Base-by-base conservation (phyloP, 2,113 vertebrate genomes). In the Psittacara wagleri region DNA sequence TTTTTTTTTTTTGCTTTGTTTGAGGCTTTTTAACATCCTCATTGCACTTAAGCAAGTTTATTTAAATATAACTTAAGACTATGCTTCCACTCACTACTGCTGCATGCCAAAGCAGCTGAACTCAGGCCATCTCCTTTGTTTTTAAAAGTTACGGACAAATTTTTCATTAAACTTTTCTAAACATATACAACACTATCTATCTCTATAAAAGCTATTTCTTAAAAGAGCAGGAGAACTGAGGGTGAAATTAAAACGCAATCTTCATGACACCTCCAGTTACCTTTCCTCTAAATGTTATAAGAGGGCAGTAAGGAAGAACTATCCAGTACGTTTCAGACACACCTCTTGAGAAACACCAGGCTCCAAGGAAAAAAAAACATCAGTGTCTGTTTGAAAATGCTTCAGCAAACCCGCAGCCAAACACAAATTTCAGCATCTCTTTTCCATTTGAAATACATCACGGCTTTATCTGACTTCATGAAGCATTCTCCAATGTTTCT, bases 391-490 rank as follows among this genome's bases (percentile, higher is more conserved):
- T 70, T 54, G 28, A 79, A 90, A 92, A 76, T 4, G 6, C 44
- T 85, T 80, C 35, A 87, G 78, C 52, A 85, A 94, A 84, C 27
- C 33, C 66, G 18, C 61, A 74, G 61, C 59, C 54, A 78, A 79
- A 72, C 17, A 76, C 19, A 37, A 79, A 85, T 33, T 44, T 64
- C n/a, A 87, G 24, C 9, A 57, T 52, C 46, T 44, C 51, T 87
- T 82, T 75, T 72, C 35, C 35, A 61, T 55, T 49, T 37, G 14
- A 78, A 91, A 84, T 78, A 82, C 94, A 79, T 75, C 75, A 82
- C 18, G 39, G 37, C 17, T 83, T 85, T 78, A 90, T 64, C 88
- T 64, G 72, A 90, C 75, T 88, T 62, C 22, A 87, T 64, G 72
- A 64, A n/a, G 46, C 48, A 41, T 51, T 83, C n/a, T 57, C 37